Percentiles rank a stretch among this genome's conserved stretches.
Evolutionary conservation across 2,888 invertebrate genomes (phyloP).

Genomic region (Onthophagus sagittarius): DNA sequence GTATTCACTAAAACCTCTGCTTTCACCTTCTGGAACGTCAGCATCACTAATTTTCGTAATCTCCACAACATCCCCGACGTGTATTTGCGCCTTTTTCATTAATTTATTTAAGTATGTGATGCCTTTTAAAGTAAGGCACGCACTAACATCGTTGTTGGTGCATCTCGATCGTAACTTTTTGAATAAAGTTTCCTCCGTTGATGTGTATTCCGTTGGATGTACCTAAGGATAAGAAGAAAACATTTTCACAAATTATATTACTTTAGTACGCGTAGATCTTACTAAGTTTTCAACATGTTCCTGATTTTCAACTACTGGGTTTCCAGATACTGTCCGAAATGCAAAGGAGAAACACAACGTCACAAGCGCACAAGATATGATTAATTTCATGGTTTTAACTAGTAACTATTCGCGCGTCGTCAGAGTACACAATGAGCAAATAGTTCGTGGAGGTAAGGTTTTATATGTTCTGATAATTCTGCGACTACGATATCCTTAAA

Average conservation of each 20-base stretch:
- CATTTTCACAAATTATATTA: not conserved
- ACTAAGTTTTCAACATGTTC: conserved; percentile 46
- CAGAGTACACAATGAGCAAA: not conserved
- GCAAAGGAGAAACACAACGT: conserved; percentile 29
- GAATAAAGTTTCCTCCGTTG: conserved; percentile 66
- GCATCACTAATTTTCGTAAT: conserved; percentile 60
- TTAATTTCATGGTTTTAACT: conserved; percentile 38
- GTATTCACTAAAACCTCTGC: conserved; percentile 45
- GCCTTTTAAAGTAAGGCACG: conserved; percentile 78
- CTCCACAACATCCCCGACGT: conserved; percentile 67
- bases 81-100: conserved; percentile 74
- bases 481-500: not conserved
- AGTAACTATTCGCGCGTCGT: conserved; percentile 2
- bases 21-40: conserved; percentile 50
- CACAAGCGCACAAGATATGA: conserved; percentile 45
- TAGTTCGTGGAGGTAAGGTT: conserved; percentile 37
- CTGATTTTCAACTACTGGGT: conserved; percentile 45
- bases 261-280: conserved; percentile 28
- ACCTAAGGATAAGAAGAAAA: conserved; percentile 42
- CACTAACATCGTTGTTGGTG: conserved; percentile 70
- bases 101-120: conserved; percentile 78
- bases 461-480: conserved; percentile 42
- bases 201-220: conserved; percentile 44
- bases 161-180: conserved; percentile 76
- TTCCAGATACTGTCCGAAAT: conserved; percentile 37